Base-by-base conservation (phyloP, 1,140 invertebrate genomes). In the Cotesia glomerata region DNA sequence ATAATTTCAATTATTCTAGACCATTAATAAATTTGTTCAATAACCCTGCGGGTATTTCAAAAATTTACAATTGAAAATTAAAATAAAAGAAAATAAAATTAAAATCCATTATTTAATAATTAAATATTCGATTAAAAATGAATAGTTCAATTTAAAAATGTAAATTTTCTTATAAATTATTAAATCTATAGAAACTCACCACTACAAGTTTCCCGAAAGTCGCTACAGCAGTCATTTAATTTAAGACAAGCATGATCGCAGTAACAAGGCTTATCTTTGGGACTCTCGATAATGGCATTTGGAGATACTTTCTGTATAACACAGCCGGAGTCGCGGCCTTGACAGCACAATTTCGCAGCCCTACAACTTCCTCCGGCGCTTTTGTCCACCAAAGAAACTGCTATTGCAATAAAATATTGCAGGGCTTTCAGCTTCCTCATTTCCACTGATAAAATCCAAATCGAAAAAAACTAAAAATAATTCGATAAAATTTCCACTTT, bases 161-260 rank as follows among this genome's bases (percentile, higher is more conserved):
- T 2, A 26, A 2, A 26, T 26, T 26, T 26, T 26, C 3, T 26
- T 26, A 26, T n/a, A 67, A 52, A 51, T 13, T 14, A 51, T 5
- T 16, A 67, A 34, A 7, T 18, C 3, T 32, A 34, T 11, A 32
- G 26, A 14, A 13, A 88, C 89, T 89, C 87, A 96, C 95, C 95
- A 87, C 93, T 93, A 80, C 95, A 96, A 72, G 93, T 92, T 71
- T 94, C 90, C 81, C 94, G 93, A 81, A 95, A 95, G 82, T 96
- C 95, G 2, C 90, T 85, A 85, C 95, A 96, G 84, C 95, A 96
- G 77, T 96, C 95, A 51, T 93, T 94, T 4, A 95, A 87, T 79
- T 94, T 95, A 76, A 96, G 88, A 81, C 95, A 96, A 36, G 94
- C 94, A 81, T 95, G 94, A 85, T 95, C 95, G 85, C 95, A 96